Base-by-base conservation (phyloP, 2,797 vertebrate species). In the Acanthopagrus latus region DNA sequence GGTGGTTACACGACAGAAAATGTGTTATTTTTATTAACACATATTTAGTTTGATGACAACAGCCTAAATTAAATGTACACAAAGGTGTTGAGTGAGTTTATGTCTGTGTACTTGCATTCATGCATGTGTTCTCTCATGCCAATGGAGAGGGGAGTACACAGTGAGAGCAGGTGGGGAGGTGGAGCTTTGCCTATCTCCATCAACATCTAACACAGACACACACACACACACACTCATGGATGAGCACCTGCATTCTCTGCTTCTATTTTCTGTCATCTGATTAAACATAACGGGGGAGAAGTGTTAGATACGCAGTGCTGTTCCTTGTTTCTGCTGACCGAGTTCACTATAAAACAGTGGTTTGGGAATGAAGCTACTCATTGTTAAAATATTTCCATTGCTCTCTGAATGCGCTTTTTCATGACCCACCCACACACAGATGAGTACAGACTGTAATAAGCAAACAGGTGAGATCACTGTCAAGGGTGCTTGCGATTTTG, bases 141-240 rank as follows among this genome's bases (percentile, higher is more conserved):
- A 17, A 57, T 64, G 41, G 60, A 77, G 63, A 78, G 51, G n/a
- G 60, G 68, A 57, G 51, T 66, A 64, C 71, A 84, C 51, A 81
- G 71, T 59, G 74, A 68, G 64, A 85, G 71, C 89, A 90, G 89
- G 75, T 89, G 86, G 75, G 44, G 64, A 88, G 88, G 86, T 64
- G 84, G 83, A 87, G 79, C 65, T 17, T 47, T 54, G 44, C 56
- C 33, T 33, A 66, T 76, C 64, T 78, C 70, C 51, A 59, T 86
- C 81, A 76, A 18, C 74, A 70, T 70, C n/a, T 52, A 11, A 17
- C 70, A 23, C 57, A 18, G 18, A 57, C 11, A 52, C 47, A 20
- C 47, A 12, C 51, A 60, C 25, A 43, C 18, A 17, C 41, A 33
- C 7, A 25, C 27, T 54, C 11, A 52, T 18, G 50, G 33, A 57